Evolutionary conservation across 1,140 invertebrate genomes (phyloP).

Genomic region (Dreissena rostriformis): DNA sequence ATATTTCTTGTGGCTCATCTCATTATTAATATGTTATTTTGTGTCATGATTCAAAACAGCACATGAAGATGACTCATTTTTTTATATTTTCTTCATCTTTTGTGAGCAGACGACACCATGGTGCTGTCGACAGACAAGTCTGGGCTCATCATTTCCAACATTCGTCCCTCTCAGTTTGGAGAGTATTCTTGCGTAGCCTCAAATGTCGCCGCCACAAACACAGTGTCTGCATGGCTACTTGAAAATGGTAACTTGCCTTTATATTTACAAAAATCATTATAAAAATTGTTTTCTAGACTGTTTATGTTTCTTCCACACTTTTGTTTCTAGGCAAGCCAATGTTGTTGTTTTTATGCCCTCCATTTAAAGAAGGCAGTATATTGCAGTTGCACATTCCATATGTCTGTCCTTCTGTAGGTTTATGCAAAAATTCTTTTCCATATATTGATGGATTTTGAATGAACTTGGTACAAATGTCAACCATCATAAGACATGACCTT

Average conservation of each 20-base stretch:
- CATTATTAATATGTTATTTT: neutral
- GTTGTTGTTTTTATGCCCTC: too few species aligned
- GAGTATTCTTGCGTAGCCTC: conserved; percentile 36
- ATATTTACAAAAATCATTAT: too few species aligned
- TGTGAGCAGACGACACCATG: conserved; percentile 36
- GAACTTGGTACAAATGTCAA: too few species aligned
- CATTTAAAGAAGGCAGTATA: too few species aligned
- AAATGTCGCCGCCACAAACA: conserved; percentile 38
- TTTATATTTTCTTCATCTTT: neutral
- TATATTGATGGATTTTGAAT: too few species aligned
- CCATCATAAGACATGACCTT: too few species aligned
- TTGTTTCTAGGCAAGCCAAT: too few species aligned
- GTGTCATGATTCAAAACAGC: neutral
- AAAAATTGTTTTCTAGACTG: too few species aligned
- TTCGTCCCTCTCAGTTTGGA: conserved; percentile 11
- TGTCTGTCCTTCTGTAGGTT: too few species aligned
- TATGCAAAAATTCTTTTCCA: too few species aligned
- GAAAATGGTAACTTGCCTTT: conserved; percentile 10
- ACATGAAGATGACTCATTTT: neutral
- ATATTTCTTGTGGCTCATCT: neutral
- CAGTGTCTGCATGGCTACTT: conserved; percentile 35
- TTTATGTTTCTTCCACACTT: too few species aligned
- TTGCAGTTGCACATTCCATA: too few species aligned
- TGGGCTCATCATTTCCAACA: conserved; percentile 1
- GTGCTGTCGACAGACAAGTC: conserved; percentile 7